Percentiles rank a stretch among this genome's conserved stretches.
Evolutionary conservation across 2,113 vertebrate species (phyloP).

Genomic region (Regulus satrapa): DNA sequence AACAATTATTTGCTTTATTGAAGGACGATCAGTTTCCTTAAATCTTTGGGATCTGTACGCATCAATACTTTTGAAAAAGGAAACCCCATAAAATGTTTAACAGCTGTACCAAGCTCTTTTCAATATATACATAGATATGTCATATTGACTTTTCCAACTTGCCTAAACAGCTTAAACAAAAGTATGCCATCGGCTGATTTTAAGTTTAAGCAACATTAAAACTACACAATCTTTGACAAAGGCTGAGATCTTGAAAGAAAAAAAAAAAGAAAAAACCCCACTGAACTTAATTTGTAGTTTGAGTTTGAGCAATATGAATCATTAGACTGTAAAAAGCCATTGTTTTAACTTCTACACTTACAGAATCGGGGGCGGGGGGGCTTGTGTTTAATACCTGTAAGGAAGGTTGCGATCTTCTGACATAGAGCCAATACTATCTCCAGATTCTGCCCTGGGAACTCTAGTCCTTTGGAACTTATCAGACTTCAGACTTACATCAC

Average conservation of each 20-base stretch:
- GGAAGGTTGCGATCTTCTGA: conserved; percentile 82
- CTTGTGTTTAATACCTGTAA: conserved; percentile 81
- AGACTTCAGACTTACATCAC: conserved; percentile 69
- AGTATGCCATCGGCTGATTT: not conserved
- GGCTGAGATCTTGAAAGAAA: not conserved
- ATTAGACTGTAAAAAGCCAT: not conserved
- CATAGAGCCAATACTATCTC: conserved; percentile 70
- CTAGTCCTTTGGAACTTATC: conserved; percentile 80
- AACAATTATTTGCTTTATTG: conserved; percentile 86
- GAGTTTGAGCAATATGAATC: not conserved
- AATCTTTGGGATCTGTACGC: conserved; percentile 90
- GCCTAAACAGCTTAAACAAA: not conserved
- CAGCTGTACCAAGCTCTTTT: not conserved
- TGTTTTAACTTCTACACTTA: not conserved
- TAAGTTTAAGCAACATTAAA: not conserved
- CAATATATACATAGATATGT: not conserved
- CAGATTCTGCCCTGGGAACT: conserved; percentile 71
- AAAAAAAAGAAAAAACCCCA: too few species aligned
- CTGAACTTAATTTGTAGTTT: not conserved
- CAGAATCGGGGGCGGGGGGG: rapidly evolving
- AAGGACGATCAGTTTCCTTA: conserved; percentile 84
- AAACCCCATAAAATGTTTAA: not conserved
- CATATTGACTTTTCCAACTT: not conserved
- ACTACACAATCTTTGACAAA: not conserved
- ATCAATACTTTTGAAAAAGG: conserved; percentile 80